phyloP scores from a whole-genome alignment of 2,113 vertebrate genomes.

The Lophotis ruficrista region DNA sequence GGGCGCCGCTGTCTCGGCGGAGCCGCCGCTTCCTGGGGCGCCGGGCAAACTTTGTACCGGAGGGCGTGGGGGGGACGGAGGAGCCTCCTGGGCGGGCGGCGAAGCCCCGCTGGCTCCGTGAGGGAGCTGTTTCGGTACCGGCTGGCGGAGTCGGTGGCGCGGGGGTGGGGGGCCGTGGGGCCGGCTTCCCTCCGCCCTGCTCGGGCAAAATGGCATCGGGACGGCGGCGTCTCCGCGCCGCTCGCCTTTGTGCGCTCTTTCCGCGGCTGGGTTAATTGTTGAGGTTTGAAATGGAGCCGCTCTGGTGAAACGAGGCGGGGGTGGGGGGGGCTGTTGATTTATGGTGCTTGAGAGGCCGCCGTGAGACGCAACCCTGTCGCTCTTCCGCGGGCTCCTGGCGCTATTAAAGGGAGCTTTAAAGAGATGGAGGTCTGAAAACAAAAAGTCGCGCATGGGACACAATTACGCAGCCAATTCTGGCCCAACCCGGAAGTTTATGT shows the following conservation, averaged over 20 bases:
- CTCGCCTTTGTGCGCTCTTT: neutral
- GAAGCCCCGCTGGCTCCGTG: neutral
- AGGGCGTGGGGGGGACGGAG: neutral
- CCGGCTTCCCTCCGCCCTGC: neutral
- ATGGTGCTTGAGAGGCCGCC: neutral
- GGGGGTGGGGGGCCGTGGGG: neutral
- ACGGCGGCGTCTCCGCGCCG: neutral
- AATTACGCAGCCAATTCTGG: slow-evolving; percentile 72
- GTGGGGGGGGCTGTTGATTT: neutral
- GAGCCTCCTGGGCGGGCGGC: neutral
- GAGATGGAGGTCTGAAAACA: slow-evolving; percentile 13
- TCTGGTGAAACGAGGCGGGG: neutral
- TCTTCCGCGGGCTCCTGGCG: neutral
- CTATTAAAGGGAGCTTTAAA: neutral
- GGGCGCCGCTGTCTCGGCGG: neutral
- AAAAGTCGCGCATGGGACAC: slow-evolving; percentile 37
- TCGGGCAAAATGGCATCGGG: neutral
- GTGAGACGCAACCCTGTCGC: neutral
- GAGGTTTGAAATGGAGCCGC: neutral
- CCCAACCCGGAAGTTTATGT: slow-evolving; percentile 85
- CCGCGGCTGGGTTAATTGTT: neutral
- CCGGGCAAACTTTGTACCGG: neutral
- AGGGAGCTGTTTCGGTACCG: no score
- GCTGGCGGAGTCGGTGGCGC: neutral
- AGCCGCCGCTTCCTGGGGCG: neutral